These are phyloP conservation scores for Luperina testacea DNA, from an alignment of 2,888 invertebrate species.

Conservation along the genomic window DNA sequence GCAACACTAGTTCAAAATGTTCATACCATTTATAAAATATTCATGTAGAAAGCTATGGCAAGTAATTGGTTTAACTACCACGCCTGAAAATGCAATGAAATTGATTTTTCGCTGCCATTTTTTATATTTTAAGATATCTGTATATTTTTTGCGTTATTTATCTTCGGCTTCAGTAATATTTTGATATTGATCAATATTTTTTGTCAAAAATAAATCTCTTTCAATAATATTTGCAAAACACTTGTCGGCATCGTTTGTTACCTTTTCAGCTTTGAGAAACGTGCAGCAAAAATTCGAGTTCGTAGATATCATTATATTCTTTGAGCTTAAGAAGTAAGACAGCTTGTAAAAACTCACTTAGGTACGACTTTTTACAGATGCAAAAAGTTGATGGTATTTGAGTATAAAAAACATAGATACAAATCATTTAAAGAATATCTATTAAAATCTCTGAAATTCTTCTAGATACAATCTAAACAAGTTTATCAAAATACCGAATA, in stretches of 20 bases:
- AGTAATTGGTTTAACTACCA: too few relatives aligned
- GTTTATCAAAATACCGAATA: background rate
- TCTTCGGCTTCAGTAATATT: background rate
- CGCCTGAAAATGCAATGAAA: background rate
- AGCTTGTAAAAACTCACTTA: slow-evolving; percentile 14
- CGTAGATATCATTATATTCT: slow-evolving; percentile 16
- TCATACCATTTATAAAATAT: background rate
- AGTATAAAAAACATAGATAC: background rate
- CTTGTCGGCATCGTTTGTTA: slow-evolving; percentile 14
- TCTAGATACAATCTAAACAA: background rate
- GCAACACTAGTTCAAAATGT: background rate
- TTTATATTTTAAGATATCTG: background rate
- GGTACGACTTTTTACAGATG: background rate
- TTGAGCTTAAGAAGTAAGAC: slow-evolving; percentile 3
- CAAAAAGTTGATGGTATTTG: slow-evolving; percentile 11
- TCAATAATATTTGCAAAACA: slow-evolving; percentile 5
- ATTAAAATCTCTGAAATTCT: slow-evolving; percentile 16
- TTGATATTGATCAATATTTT: background rate
- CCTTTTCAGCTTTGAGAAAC: slow-evolving; percentile 7
- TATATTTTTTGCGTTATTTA: slow-evolving; percentile 5
- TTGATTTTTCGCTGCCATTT: background rate
- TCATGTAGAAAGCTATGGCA: background rate
- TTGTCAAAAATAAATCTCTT: background rate
- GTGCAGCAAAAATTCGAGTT: background rate
- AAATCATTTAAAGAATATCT: slow-evolving; percentile 1